Base-by-base conservation (phyloP, 2,888 invertebrate genomes). In the Acleris laterana region DNA sequence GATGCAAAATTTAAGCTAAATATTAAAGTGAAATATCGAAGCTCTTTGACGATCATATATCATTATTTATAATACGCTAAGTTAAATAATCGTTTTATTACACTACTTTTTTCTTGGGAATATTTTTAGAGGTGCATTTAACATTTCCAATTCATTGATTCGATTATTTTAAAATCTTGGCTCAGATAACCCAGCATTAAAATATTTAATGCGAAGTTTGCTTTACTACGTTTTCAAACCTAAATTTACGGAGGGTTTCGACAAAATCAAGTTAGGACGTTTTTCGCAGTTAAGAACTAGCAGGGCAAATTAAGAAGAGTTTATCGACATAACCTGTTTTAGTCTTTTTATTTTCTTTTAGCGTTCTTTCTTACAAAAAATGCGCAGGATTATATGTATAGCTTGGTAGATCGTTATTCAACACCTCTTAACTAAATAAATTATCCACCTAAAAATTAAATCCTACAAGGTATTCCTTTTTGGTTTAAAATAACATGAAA, bases 61-160 rank as follows among this genome's bases (percentile, higher is more conserved):
- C 13, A 38, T 38, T 38, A 16, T 44, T 44, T 16, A 6, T n/a
- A n/a, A n/a, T n/a, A 13, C 4, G 16, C n/a, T 5, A n/a, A 44
- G n/a, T 16, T 44, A 44, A 44, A 44, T 44, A 44, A 13, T 44
- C 13, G 44, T 44, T n/a, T 44, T n/a, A 16, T 17, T 17, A 17
- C 46, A 46, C 5, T 6, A 46, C 7, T 7, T 17, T 46, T 46
- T 13, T 44, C 0, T 5, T 44, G 38, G 17, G 11, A 11, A 13
- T 9, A 3, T 38, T 38, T 38, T 1, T 13, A 3, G 57, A 62
- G 57, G 62, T 66, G 51, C 57, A 48, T 56, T 66, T 66, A 62
- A 57, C 62, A 62, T 62, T 66, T 66, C 66, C 51, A 66, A 46
- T 66, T 62, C 56, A 57, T 57, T 62, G 62, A 57, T 52, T 62